Base-by-base conservation (phyloP, 2,797 vertebrate genomes). In the Cyclura pinguis region DNA sequence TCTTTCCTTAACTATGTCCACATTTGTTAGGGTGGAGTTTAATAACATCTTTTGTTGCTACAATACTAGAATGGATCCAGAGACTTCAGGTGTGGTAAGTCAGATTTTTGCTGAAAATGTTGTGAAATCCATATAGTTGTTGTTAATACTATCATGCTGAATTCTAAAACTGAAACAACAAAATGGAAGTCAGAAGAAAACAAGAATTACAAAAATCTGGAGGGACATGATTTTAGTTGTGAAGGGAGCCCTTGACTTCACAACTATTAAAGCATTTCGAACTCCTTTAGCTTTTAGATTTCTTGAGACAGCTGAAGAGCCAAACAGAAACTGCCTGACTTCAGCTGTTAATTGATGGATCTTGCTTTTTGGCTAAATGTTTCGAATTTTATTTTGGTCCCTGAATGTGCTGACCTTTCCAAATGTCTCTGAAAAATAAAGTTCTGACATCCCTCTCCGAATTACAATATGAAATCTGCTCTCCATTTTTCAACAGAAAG, bases 211-310 rank as follows among this genome's bases (percentile, higher is more conserved):
- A 92, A 89, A 32, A 50, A 91, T 74, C 67, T 87, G 84, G 91
- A 90, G 47, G 57, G 38, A 90, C n/a, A 93, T 72, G 18, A 92
- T 93, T 85, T 91, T 59, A 93, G 27, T 42, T 91, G 57, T 88
- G 77, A 42, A 93, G 88, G 16, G 83, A 85, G 88, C 90, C 92
- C 72, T 95, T 91, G 72, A 73, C 22, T 88, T 27, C 89, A 77
- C 42, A 1, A 74, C 3, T 20, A 86, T 64, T 84, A 29, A 38
- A 93, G 18, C 86, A 86, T 76, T 91, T 57, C 67, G 50, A 8
- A 24, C 88, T 94, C 52, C 86, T 93, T 93, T 89, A 67, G 24
- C 92, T 95, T 94, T 93, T 80, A 89, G 89, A 92, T 74, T 8
- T 27, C 24, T 12, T 47, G 86, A 77, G 10, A 76, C 64, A 91